phyloP scores from a whole-genome alignment of 2,113 vertebrate genomes.

The Triplophysa dalaica region DNA sequence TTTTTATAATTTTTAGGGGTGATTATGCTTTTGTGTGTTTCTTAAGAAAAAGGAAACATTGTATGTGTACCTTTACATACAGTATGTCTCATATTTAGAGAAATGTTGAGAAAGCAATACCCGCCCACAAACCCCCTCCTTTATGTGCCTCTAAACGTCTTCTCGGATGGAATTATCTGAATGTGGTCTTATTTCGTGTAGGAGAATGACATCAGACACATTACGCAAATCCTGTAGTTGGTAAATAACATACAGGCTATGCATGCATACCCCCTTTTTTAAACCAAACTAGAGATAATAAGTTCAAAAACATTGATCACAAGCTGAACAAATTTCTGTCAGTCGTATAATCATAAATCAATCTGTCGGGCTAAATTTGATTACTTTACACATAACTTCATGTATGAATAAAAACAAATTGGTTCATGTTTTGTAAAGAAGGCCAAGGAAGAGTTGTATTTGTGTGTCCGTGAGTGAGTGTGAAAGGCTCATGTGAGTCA shows the following conservation, averaged over 20 bases:
- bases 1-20: neutral
- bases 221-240: neutral
- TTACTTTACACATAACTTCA: no score
- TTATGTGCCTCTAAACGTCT: neutral
- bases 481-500: neutral
- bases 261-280: neutral
- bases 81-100: neutral
- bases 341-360: no score
- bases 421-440: no score
- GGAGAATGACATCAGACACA: neutral
- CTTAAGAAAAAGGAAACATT: neutral
- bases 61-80: neutral
- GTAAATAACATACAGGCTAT: neutral
- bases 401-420: no score
- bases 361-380: no score
- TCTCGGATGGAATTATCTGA: slow-evolving; percentile 1
- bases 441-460: neutral
- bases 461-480: neutral
- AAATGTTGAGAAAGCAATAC: slow-evolving; percentile 2
- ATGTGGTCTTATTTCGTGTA: slow-evolving; percentile 7
- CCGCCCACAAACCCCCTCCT: neutral
- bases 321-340: no score
- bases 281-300: neutral
- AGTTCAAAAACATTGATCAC: no score
- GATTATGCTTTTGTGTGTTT: neutral